A percentile compares a stretch with the other conserved stretches of the same genome.
Evolutionary conservation across 2,113 vertebrate genomes (phyloP).

Genomic region (Oreochromis aureus): DNA sequence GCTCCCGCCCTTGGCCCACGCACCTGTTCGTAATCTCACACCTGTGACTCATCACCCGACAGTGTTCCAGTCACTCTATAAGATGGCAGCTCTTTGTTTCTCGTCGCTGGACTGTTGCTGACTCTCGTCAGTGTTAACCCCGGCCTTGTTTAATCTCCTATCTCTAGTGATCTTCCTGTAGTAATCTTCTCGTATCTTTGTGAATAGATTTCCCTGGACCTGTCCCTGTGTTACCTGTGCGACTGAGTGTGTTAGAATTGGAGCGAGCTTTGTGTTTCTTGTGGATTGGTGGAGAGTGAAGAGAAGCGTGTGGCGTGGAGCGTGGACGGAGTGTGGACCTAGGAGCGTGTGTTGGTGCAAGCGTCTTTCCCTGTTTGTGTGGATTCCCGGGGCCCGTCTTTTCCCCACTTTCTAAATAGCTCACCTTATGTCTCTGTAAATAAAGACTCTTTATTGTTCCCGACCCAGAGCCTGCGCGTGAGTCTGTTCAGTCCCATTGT

Average conservation of each 20-base stretch:
- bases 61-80: background rate
- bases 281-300: background rate
- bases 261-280: background rate
- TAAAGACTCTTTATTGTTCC: too few relatives aligned
- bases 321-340: background rate
- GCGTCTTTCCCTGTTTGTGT: fast-evolving
- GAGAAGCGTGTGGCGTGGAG: fast-evolving
- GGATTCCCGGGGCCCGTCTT: background rate
- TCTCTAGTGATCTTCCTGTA: fast-evolving
- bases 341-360: background rate
- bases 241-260: background rate
- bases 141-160: background rate
- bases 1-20: fast-evolving
- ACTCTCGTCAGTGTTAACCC: background rate
- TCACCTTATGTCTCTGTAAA: too few relatives aligned
- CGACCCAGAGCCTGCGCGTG: background rate
- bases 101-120: background rate
- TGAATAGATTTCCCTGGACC: background rate
- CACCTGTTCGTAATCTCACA: background rate
- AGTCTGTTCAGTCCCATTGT: background rate
- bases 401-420: too few relatives aligned
- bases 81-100: background rate
- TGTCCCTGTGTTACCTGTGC: background rate
- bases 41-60: fast-evolving
- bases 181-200: background rate